Percentiles rank a stretch among this genome's conserved stretches.
Conservation (phyloP, 2,888 invertebrate species). For the Brachypterus glaber region DNA sequence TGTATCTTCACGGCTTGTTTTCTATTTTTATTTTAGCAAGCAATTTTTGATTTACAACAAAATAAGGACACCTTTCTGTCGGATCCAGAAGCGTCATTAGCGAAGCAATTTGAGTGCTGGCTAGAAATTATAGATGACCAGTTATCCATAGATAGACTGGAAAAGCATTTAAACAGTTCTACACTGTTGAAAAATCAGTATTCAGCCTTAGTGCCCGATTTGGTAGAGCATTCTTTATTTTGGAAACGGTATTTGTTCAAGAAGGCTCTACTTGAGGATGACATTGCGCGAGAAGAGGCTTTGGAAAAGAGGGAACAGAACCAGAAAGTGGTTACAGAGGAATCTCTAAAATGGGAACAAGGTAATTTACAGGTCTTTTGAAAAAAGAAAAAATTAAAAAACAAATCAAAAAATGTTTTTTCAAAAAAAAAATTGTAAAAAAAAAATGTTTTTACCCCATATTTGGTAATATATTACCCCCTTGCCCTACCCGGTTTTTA, state of each 20-base stretch:
- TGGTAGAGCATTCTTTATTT: constrained; percentile 63
- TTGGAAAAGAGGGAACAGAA: constrained; percentile 43
- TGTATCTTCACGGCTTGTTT: too few relatives aligned
- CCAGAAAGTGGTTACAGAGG: constrained; percentile 41
- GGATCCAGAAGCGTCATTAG: constrained; percentile 50
- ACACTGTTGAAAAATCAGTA: constrained; percentile 40
- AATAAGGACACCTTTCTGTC: constrained; percentile 65
- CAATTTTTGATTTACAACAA: constrained; percentile 59
- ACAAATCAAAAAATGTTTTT: too few relatives aligned
- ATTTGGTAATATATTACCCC: background rate
- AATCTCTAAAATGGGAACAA: constrained; percentile 42
- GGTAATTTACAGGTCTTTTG: too few relatives aligned
- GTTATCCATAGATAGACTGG: constrained; percentile 49
- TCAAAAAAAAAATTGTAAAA: too few relatives aligned
- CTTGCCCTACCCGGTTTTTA: background rate
- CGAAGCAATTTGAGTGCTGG: constrained; percentile 51
- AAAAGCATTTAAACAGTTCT: constrained; percentile 51
- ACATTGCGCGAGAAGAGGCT: constrained; percentile 58
- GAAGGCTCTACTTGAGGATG: constrained; percentile 66
- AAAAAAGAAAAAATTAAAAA: too few relatives aligned
- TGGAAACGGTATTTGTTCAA: constrained; percentile 80
- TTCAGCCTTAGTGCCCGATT: constrained; percentile 56
- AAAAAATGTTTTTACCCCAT: constrained; percentile 3
- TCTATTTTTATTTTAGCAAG: constrained; percentile 41
- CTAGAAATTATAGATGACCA: constrained; percentile 46